Conservation (phyloP, 2,113 vertebrate genomes). For the Thamnaconus septentrionalis region DNA sequence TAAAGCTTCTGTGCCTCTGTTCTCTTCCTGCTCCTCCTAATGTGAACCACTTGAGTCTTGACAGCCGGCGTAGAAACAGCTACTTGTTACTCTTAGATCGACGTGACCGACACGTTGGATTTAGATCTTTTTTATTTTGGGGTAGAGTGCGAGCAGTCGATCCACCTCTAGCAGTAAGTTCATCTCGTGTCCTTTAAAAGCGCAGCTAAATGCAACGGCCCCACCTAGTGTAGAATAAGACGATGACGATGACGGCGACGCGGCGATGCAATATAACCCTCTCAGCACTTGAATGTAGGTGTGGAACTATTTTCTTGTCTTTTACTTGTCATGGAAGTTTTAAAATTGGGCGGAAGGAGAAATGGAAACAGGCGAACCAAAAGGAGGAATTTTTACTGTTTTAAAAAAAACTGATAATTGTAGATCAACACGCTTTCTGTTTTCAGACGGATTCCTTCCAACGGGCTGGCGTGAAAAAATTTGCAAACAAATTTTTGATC, state of each 20-base stretch:
- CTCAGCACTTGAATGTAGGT: slow-evolving; percentile 57
- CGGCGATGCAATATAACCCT: slow-evolving; percentile 54
- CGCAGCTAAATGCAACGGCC: slow-evolving; percentile 23
- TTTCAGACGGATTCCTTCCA: slow-evolving; percentile 1
- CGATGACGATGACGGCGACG: background rate
- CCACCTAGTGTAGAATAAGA: slow-evolving; percentile 22
- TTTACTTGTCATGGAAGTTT: background rate
- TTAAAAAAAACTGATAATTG: no score
- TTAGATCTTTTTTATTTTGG: no score
- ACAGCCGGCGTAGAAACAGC: slow-evolving; percentile 25
- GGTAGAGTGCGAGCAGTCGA: background rate
- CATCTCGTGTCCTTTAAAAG: slow-evolving; percentile 25
- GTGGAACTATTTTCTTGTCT: slow-evolving; percentile 39
- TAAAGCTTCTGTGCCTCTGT: slow-evolving; percentile 60
- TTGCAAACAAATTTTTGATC: slow-evolving; percentile 48
- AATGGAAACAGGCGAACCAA: background rate
- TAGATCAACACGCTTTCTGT: background rate
- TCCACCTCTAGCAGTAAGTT: slow-evolving; percentile 14
- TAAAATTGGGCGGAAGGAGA: background rate
- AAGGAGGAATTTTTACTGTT: background rate
- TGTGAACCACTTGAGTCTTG: slow-evolving; percentile 41
- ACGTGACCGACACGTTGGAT: slow-evolving; percentile 17
- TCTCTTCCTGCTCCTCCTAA: slow-evolving; percentile 47
- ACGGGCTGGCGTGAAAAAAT: slow-evolving; percentile 57
- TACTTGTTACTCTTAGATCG: slow-evolving; percentile 32